These are phyloP conservation scores for Tolmerus cingulatus DNA, from an alignment of 2,888 invertebrate genomes.

Conservation along the genomic window DNA sequence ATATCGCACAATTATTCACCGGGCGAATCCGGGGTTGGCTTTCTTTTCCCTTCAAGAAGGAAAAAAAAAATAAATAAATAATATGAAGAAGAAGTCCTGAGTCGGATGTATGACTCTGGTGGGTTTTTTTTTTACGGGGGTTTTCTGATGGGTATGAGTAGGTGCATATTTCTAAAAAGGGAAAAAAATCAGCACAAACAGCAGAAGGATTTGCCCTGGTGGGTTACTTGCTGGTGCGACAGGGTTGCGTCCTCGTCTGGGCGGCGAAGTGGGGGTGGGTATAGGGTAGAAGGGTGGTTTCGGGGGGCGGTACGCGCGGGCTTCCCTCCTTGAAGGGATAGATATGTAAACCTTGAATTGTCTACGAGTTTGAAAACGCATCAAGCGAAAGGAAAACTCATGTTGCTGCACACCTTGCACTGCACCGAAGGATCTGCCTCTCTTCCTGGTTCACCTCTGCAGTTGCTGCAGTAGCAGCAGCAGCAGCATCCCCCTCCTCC, in stretches of 20 bases:
- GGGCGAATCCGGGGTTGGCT: constrained; percentile 9
- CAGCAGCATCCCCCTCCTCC: not conserved
- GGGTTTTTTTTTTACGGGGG: not conserved
- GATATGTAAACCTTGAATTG: constrained; percentile 38
- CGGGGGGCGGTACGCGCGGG: not conserved
- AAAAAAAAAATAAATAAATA: not conserved
- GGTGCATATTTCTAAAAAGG: not conserved
- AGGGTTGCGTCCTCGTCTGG: not conserved
- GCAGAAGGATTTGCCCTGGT: not conserved
- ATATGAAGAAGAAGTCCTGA: not conserved
- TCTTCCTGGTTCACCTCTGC: not conserved
- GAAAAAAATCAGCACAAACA: not conserved
- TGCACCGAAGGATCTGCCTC: constrained; percentile 21
- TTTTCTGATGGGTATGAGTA: not conserved
- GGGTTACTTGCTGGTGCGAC: not conserved
- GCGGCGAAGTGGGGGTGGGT: not conserved
- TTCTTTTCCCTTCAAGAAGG: not conserved
- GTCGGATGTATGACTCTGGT: not conserved
- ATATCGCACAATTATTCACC: constrained; percentile 33
- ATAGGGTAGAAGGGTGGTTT: not conserved
- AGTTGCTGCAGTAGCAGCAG: not conserved
- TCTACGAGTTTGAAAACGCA: constrained; percentile 34
- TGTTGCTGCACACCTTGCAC: constrained; percentile 38
- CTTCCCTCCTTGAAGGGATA: constrained; percentile 20
- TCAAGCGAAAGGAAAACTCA: constrained; percentile 41